phyloP scores from a whole-genome alignment of 2,113 vertebrate genomes.

The Rhynchomys soricoides region DNA sequence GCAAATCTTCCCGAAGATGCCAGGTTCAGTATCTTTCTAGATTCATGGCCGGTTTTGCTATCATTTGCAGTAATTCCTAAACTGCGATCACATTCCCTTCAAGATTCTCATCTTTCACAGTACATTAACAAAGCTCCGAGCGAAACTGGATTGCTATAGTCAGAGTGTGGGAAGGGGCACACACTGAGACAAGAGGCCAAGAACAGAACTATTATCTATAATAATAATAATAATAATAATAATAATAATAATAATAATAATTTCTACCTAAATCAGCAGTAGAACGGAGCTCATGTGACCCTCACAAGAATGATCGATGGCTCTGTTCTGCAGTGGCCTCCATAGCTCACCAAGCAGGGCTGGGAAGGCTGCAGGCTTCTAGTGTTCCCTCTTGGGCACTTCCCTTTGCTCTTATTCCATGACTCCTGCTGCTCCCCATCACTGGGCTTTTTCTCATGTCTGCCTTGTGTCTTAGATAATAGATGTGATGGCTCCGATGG shows the following conservation, averaged over 20 bases:
- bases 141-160: background rate
- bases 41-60: background rate
- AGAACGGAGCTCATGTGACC: background rate
- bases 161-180: background rate
- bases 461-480: background rate
- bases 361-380: background rate
- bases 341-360: background rate
- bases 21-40: background rate
- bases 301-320: background rate
- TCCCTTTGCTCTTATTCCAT: background rate
- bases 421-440: background rate
- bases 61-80: background rate
- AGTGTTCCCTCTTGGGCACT: background rate
- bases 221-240: background rate
- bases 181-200: background rate
- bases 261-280: background rate
- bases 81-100: background rate
- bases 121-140: background rate
- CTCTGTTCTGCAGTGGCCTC: background rate
- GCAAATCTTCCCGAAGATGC: background rate
- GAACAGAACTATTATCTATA: background rate
- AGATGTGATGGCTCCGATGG: background rate
- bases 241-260: background rate
- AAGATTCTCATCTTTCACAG: background rate
- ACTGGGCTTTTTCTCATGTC: background rate